Base-by-base conservation (phyloP, 2,113 vertebrate genomes). In the Caranx ignobilis region DNA sequence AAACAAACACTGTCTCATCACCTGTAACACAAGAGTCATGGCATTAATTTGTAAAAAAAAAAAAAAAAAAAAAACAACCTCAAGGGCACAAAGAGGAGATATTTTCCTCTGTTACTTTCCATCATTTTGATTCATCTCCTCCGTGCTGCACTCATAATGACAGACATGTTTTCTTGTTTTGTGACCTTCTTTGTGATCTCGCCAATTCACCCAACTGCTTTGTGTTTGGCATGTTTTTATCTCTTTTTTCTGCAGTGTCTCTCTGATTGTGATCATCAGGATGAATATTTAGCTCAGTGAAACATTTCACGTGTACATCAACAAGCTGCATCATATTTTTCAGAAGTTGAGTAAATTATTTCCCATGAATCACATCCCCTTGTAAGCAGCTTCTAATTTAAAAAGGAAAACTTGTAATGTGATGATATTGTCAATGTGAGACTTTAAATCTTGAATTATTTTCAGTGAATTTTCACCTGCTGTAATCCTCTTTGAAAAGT, bases 1-100 rank as follows among this genome's bases (percentile, higher is more conserved):
- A 21, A 70, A 62, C 43, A 70, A 61, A 41, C 16, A 41, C 9
- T 92, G 94, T 0, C 95, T 93, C 0, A 95, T 95, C 82, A 95
- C 95, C 90, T 95, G 95, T 78, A 95, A 89, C 12, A 95, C 91
- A n/a, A 94, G 87, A 94, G 48, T 15, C 55, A 32, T 93, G 26
- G 1, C 26, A 26, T 26, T 26, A 26, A 88, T 78, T 95, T 95
- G 70, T 18, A 34, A 52, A 41, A 11, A 26, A 26, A 26, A 26
- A 26, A 26, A 26, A 26, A 26, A 26, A 26, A 2, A 26, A 26
- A 26, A 37, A 45, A 68, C 77, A 3, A 67, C 32, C 74, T 73
- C 56, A 83, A 86, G 77, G 81, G 8, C 69, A 19, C n/a, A 34
- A n/a, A 4, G 55, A 10, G 43, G 32, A 60, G 48, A 26, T 11